phyloP scores from a whole-genome alignment of 2,113 vertebrate species.

The Suricata suricatta region DNA sequence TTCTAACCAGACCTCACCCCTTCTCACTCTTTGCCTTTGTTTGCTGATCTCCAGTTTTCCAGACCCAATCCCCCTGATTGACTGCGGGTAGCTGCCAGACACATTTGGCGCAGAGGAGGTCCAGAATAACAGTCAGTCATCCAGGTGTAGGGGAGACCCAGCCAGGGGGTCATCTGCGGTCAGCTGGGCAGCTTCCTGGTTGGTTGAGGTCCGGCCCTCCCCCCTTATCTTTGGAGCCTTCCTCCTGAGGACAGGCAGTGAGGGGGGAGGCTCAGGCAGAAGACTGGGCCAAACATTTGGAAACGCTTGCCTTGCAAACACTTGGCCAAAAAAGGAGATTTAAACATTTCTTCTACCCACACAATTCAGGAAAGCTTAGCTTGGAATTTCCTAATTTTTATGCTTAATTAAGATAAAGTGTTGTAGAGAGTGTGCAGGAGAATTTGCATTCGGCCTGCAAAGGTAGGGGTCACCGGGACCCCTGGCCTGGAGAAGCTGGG shows the following conservation, averaged over 20 bases:
- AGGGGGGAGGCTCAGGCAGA: not conserved
- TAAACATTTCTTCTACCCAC: conserved; percentile 61
- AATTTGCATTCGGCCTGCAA: not conserved
- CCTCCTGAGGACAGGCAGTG: not conserved
- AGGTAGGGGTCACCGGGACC: not conserved
- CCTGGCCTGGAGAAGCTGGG: not conserved
- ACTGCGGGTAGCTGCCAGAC: conserved; percentile 41
- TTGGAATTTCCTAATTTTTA: conserved; percentile 73
- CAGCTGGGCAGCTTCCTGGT: not conserved
- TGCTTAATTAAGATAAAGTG: conserved; percentile 73
- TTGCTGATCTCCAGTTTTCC: conserved; percentile 44
- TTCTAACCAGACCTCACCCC: conserved; percentile 54
- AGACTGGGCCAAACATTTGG: conserved; percentile 77
- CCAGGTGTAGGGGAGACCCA: conserved; percentile 71
- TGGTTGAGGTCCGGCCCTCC: not conserved
- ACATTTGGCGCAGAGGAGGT: conserved; percentile 20
- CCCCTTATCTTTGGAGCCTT: conserved; percentile 64
- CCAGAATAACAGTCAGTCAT: conserved; percentile 18
- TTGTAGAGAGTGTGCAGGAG: not conserved
- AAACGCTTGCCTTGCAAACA: conserved; percentile 73
- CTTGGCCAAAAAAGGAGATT: conserved; percentile 66
- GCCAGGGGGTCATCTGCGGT: conserved; percentile 62
- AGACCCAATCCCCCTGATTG: conserved; percentile 16
- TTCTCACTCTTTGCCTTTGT: conserved; percentile 38
- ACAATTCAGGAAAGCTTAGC: conserved; percentile 62